phyloP scores from a whole-genome alignment of 2,888 invertebrate genomes.

The Bombyx huttoni region DNA sequence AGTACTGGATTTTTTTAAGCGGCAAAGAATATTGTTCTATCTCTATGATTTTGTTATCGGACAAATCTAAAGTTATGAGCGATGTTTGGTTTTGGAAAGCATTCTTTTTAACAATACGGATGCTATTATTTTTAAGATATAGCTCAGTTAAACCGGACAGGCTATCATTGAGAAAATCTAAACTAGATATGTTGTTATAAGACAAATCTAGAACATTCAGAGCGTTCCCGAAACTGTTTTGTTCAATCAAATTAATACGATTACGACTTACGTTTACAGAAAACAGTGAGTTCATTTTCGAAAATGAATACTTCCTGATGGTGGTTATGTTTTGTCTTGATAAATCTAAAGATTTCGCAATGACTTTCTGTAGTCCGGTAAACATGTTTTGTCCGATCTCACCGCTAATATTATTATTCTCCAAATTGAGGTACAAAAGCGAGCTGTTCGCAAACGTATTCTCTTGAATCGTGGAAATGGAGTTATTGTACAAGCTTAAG shows the following conservation, averaged over 20 bases:
- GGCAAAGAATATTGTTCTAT: slow-evolving; percentile 40
- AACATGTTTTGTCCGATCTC: slow-evolving; percentile 32
- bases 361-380: slow-evolving; percentile 29
- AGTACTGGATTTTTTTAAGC: slow-evolving; percentile 38
- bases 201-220: slow-evolving; percentile 41
- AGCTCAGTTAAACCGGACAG: slow-evolving; percentile 32
- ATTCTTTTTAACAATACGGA: slow-evolving; percentile 19
- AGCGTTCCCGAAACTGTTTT: slow-evolving; percentile 25
- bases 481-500: slow-evolving; percentile 37
- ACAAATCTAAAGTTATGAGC: slow-evolving; percentile 38
- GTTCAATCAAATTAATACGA: slow-evolving; percentile 26
- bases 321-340: slow-evolving; percentile 29
- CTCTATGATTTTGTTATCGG: slow-evolving; percentile 33
- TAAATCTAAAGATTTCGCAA: slow-evolving; percentile 21
- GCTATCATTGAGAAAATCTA: slow-evolving; percentile 31
- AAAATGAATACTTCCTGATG: slow-evolving; percentile 32
- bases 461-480: slow-evolving; percentile 29
- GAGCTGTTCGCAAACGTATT: slow-evolving; percentile 31
- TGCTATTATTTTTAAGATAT: slow-evolving; percentile 35
- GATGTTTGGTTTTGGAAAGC: slow-evolving; percentile 29
- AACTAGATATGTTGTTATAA: slow-evolving; percentile 25
- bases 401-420: slow-evolving; percentile 35
- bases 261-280: slow-evolving; percentile 43
- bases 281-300: slow-evolving; percentile 19
- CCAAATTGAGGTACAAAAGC: slow-evolving; percentile 33